These are phyloP conservation scores for Nasonia longicornis DNA, from an alignment of 1,140 invertebrate genomes.

Conservation along the genomic window DNA sequence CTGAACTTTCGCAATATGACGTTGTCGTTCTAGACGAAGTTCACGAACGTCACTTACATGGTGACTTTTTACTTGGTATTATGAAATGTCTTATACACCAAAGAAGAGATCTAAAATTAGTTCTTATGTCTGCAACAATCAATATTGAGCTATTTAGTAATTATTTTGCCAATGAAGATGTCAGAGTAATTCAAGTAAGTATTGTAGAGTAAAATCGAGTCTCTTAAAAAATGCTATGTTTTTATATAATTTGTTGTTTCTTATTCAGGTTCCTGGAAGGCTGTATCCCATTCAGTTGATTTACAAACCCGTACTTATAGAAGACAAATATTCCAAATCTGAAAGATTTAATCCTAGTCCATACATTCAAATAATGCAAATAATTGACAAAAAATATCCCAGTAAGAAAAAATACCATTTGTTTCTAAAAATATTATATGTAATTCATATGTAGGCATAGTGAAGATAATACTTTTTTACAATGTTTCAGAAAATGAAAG, in stretches of 20 bases:
- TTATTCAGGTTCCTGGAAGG: conserved; percentile 87
- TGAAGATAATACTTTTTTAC: conserved; percentile 33
- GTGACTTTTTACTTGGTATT: conserved; percentile 94
- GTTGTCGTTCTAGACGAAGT: conserved; percentile 95
- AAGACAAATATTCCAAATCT: conserved; percentile 77
- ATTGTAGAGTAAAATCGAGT: conserved; percentile 33
- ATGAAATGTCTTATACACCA: conserved; percentile 90
- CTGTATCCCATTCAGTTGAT: conserved; percentile 92
- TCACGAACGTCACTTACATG: conserved; percentile 95
- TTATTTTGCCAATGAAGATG: conserved; percentile 88
- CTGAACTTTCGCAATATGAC: conserved; percentile 78
- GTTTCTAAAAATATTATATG: not conserved
- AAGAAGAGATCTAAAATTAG: conserved; percentile 86
- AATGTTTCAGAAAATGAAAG: conserved; percentile 79
- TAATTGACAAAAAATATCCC: conserved; percentile 91
- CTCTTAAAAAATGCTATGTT: not conserved
- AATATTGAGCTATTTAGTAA: conserved; percentile 93
- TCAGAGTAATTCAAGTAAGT: conserved; percentile 82
- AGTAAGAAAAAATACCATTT: conserved; percentile 66
- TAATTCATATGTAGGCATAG: not conserved
- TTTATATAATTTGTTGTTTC: conserved; percentile 24
- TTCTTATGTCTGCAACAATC: conserved; percentile 99
- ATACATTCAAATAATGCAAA: conserved; percentile 91
- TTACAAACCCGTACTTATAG: conserved; percentile 84
- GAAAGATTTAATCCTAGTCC: conserved; percentile 90